These are phyloP conservation scores for Adoxophyes honmai DNA, from an alignment of 1,140 invertebrate species.

Conservation along the genomic window DNA sequence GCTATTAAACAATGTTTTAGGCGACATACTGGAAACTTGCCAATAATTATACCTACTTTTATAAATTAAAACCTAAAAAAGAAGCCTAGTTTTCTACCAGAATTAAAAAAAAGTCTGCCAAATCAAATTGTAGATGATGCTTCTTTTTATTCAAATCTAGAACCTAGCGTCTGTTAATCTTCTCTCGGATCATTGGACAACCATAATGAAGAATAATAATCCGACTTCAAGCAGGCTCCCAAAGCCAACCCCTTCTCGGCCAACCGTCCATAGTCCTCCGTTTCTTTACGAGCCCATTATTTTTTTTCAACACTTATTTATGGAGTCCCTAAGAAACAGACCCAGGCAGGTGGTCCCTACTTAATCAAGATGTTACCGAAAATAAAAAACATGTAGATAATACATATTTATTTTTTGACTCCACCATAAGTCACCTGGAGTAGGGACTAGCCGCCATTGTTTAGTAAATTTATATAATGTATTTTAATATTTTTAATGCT, in stretches of 20 bases:
- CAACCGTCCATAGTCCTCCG: slow-evolving; percentile 53
- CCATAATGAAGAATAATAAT: no score
- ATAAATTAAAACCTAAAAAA: no score
- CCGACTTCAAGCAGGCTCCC: slow-evolving; percentile 34
- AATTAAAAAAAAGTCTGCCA: no score
- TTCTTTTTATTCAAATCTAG: no score
- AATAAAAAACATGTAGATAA: slow-evolving; percentile 59
- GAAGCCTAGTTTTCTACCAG: no score
- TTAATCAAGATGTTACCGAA: slow-evolving; percentile 76
- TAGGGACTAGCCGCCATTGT: slow-evolving; percentile 45
- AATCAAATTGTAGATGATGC: no score
- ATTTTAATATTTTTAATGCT: slow-evolving; percentile 48
- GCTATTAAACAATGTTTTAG: no score
- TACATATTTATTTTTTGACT: slow-evolving; percentile 68
- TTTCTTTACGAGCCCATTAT: slow-evolving; percentile 68
- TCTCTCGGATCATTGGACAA: no score
- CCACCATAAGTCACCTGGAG: slow-evolving; percentile 53
- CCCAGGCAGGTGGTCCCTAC: slow-evolving; percentile 70
- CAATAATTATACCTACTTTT: no score
- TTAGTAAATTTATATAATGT: slow-evolving; percentile 64
- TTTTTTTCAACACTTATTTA: slow-evolving; percentile 68
- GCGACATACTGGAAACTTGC: no score
- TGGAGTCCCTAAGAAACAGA: slow-evolving; percentile 51
- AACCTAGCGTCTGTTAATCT: no score
- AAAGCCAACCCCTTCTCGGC: slow-evolving; percentile 33